Base-by-base conservation (phyloP, 2,113 vertebrate species). In the Empidonax traillii region DNA sequence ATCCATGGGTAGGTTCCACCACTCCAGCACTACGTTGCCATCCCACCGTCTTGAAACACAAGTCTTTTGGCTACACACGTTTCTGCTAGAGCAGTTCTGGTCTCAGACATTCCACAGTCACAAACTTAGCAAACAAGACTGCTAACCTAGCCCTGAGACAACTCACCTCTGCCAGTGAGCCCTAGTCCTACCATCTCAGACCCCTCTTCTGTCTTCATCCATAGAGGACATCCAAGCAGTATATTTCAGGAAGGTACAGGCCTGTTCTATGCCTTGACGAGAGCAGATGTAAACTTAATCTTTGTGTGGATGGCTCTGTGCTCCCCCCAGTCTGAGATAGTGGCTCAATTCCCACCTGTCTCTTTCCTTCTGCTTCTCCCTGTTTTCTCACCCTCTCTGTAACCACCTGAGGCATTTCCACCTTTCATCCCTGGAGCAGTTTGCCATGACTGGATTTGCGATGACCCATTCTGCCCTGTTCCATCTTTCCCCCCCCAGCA, bases 381-480 rank as follows among this genome's bases (percentile, higher is more conserved):
- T 49, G 47, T 85, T 68, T 83, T 84, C 52, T 88, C 76, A 71
- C 41, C 65, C 8, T 77, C 33, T 44, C 24, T n/a, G 61, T 87
- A 77, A 75, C 93, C 53, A 88, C 83, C 79, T 90, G 96, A 90
- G 68, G 88, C 93, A 90, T 66, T 85, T 22, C 44, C 39, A 63
- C 78, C 28, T 78, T 65, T 83, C 56, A 51, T 59, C 55, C 52
- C 47, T 21, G 72, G 75, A 58, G 75, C 65, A 61, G 25, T 76
- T 94, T 86, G 74, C 56, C 16, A 6, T 5, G 18, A 49, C 30
- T 14, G 27, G 55, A 12, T 14, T 30, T 24, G 73, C 0, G 3
- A 69, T 65, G 58, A 6, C 47, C 62, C 18, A 0, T 27, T 65
- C 82, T 82, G 44, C 52, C 63, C 52, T 8, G 10, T 28, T 59